phyloP scores from a whole-genome alignment of 35 echinoderm and acorn worm species.

The Strongylocentrotus purpuratus region DNA sequence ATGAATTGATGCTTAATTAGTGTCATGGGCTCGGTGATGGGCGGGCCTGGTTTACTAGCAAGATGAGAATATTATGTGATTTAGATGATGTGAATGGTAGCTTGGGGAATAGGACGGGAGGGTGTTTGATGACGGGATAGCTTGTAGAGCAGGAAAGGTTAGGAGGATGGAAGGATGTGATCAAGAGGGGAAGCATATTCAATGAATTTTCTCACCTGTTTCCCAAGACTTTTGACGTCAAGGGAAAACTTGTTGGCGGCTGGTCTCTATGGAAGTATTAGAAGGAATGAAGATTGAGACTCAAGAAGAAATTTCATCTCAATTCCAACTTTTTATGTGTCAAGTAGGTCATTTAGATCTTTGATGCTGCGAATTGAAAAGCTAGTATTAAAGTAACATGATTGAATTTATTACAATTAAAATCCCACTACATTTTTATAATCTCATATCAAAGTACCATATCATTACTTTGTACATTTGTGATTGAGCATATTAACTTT shows the following conservation, averaged over 20 bases:
- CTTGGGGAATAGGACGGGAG: conserved; percentile 20
- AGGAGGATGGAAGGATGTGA: background rate
- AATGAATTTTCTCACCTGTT: conserved; percentile 32
- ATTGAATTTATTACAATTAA: background rate
- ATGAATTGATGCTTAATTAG: conserved; percentile 50
- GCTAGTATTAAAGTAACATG: background rate
- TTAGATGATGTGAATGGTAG: conserved; percentile 28
- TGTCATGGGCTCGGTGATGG: background rate
- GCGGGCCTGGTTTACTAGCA: background rate
- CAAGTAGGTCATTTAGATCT: background rate
- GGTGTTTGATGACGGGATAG: background rate
- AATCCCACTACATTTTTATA: background rate
- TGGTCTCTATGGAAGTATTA: background rate
- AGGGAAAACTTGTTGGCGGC: background rate
- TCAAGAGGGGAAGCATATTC: background rate
- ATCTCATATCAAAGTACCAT: background rate
- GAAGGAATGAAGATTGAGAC: background rate
- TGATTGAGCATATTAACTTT: too few species aligned
- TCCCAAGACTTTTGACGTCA: background rate
- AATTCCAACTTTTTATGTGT: background rate
- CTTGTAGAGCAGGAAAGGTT: background rate
- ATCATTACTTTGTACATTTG: too few species aligned
- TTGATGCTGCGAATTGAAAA: background rate
- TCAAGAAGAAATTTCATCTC: background rate
- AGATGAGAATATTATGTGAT: conserved; percentile 50